Base-by-base conservation (phyloP, 35 echinoderm and acorn worm genomes). In the Acanthaster planci region DNA sequence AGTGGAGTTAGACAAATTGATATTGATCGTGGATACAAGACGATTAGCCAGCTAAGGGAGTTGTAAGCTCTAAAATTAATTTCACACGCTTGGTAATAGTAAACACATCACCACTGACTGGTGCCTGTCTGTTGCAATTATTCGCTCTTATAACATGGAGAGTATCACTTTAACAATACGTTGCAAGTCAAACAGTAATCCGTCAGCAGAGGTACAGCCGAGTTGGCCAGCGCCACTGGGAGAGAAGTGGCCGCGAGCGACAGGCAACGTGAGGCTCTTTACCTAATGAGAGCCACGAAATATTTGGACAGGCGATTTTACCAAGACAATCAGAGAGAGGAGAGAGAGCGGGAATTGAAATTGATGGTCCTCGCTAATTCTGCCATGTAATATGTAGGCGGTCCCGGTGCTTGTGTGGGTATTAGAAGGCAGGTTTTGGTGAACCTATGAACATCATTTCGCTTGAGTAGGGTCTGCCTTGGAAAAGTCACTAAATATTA, bases 81-180 rank as follows among this genome's bases (percentile, higher is more conserved):
- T 72, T 72, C 64, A 72, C 64, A 72, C 64, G 64, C 23, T 29
- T n/a, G 26, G 64, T 34, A 72, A 72, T 26, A 26, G 64, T 72
- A 29, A 72, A 72, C 64, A 72, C 64, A 72, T 72, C 23, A 72
- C 21, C 34, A 31, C 23, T 19, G 64, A 72, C 64, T 72, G 64
- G 64, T 72, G 5, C 34, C 64, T 72, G 64, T 31, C 64, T 72
- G 4, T 12, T 12, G 4, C 12, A 29, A 72, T 72, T 72, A 72
- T 72, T 72, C 12, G 64, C 64, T 12, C 42, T 4, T 47, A 12
- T 47, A 47, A 47, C 42, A 47, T 12, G 42, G 42, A 12, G 42
- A 72, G 34, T 72, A 72, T 72, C 64, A 72, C 64, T 72, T 72
- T 31, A 72, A 72, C 22, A 72, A 47, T 47, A 47, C 12, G 42